These are phyloP conservation scores for Microtus pennsylvanicus DNA, from an alignment of 2,113 vertebrate species.

Conservation along the genomic window DNA sequence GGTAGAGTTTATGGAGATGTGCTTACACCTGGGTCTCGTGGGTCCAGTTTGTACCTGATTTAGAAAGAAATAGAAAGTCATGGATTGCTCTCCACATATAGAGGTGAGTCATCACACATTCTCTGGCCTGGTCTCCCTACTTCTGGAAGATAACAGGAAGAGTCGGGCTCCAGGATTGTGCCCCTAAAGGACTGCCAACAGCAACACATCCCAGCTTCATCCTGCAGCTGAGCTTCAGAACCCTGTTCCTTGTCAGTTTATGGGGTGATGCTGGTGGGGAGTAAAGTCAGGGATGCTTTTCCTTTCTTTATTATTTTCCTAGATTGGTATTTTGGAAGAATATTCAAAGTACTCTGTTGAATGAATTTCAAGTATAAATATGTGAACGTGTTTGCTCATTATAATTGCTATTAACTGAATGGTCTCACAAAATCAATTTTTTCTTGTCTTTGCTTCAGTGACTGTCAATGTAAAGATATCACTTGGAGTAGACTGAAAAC, in stretches of 20 bases:
- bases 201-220: accelerated
- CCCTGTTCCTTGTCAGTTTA: not conserved
- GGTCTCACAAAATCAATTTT: conserved; percentile 57
- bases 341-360: not conserved
- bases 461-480: conserved; percentile 55
- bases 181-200: not conserved
- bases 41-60: not conserved
- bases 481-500: conserved; percentile 38
- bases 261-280: not conserved
- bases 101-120: not conserved
- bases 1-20: not conserved
- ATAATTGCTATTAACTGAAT: conserved; percentile 45
- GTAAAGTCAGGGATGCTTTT: not conserved
- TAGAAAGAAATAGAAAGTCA: not conserved
- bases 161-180: not conserved
- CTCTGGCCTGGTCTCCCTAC: not conserved
- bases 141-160: not conserved
- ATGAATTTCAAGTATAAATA: conserved; percentile 35
- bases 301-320: not conserved
- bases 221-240: not conserved
- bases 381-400: not conserved
- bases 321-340: conserved; percentile 23
- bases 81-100: not conserved
- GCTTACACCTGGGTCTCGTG: not conserved
- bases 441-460: conserved; percentile 57